Evolutionary conservation across 2,888 invertebrate species (phyloP).

Genomic region (Tineola bisselliella): DNA sequence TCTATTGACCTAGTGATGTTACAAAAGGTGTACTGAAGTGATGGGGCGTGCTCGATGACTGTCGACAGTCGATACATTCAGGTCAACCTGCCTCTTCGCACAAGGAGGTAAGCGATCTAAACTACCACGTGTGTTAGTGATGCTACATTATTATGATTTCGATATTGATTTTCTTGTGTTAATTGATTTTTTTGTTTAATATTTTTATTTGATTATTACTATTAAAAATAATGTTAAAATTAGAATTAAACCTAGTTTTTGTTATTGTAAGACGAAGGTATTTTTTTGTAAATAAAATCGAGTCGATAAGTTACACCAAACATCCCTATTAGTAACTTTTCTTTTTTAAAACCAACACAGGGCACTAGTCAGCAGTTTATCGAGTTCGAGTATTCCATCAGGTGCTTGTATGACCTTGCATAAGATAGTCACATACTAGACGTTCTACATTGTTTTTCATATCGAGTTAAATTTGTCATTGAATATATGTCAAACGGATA

Average conservation of each 20-base stretch:
- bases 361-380: slow-evolving; percentile 7
- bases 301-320: background rate
- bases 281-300: no score
- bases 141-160: background rate
- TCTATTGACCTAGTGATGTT: slow-evolving; percentile 40
- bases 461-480: no score
- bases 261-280: no score
- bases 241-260: no score
- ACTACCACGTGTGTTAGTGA: slow-evolving; percentile 2
- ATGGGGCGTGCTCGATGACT: slow-evolving; percentile 53
- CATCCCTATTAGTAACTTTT: background rate
- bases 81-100: slow-evolving; percentile 9
- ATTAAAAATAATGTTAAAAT: no score
- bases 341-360: background rate
- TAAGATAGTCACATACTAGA: no score
- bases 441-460: no score
- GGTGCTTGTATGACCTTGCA: slow-evolving; percentile 6
- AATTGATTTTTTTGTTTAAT: no score
- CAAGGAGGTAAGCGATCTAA: slow-evolving; percentile 5
- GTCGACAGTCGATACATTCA: slow-evolving; percentile 8
- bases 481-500: no score
- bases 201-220: no score
- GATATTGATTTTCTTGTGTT: background rate
- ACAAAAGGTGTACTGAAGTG: slow-evolving; percentile 27
- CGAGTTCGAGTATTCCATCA: background rate